Conservation (phyloP, 2,888 invertebrate species). For the Tinea pellionella region DNA sequence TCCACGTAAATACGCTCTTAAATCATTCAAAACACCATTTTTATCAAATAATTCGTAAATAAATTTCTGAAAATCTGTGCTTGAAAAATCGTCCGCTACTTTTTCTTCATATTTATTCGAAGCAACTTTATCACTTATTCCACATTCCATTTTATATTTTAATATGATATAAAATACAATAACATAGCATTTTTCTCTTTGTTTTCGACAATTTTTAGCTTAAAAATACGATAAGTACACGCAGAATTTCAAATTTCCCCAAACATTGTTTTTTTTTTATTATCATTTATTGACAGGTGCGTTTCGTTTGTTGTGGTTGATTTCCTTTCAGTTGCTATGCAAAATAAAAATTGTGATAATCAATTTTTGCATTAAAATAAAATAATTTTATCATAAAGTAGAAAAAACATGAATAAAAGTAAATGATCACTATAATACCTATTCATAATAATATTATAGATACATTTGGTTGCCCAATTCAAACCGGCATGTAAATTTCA, state of each 20-base stretch:
- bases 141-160: slow-evolving; percentile 31
- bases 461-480: too few relatives aligned
- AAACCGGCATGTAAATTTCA: background rate
- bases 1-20: slow-evolving; percentile 68
- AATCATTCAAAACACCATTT: slow-evolving; percentile 69
- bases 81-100: slow-evolving; percentile 27
- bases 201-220: slow-evolving; percentile 60
- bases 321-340: background rate
- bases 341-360: too few relatives aligned
- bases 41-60: slow-evolving; percentile 70
- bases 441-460: too few relatives aligned
- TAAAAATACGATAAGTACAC: background rate
- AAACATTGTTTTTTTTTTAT: slow-evolving; percentile 28
- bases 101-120: slow-evolving; percentile 14
- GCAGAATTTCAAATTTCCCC: slow-evolving; percentile 49
- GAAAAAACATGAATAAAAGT: background rate
- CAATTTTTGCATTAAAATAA: too few relatives aligned
- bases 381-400: background rate
- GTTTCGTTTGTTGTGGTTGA: background rate
- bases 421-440: too few relatives aligned
- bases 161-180: slow-evolving; percentile 16
- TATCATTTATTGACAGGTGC: slow-evolving; percentile 23
- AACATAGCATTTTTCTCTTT: slow-evolving; percentile 24
- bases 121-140: slow-evolving; percentile 18
- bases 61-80: slow-evolving; percentile 68